Conservation (phyloP, 2,113 vertebrate species). For the Hylia prasina region DNA sequence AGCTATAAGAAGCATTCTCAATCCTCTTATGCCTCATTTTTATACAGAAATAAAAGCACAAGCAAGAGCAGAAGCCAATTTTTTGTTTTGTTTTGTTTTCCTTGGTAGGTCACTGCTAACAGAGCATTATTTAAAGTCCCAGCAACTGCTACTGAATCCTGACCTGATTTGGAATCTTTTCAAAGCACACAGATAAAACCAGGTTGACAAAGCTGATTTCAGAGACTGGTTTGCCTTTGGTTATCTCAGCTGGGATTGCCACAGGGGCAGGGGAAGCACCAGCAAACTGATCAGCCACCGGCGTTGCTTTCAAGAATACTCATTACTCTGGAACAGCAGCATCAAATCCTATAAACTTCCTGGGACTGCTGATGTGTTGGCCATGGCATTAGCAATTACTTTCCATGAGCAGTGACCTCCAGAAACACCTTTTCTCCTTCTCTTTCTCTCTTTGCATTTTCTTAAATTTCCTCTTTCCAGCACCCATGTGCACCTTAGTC, state of each 20-base stretch:
- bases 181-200: background rate
- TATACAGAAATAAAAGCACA: background rate
- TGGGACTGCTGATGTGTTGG: background rate
- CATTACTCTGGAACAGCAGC: background rate
- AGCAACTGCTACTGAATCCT: background rate
- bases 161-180: conserved; percentile 13
- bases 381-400: background rate
- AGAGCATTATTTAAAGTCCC: background rate
- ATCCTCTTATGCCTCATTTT: background rate
- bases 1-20: background rate
- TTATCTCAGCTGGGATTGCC: background rate
- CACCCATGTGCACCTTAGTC: background rate
- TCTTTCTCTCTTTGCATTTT: background rate
- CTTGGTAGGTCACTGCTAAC: background rate
- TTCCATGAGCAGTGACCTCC: background rate
- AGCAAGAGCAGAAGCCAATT: background rate
- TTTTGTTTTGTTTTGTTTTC: background rate
- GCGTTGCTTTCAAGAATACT: background rate
- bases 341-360: background rate
- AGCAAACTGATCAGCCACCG: background rate
- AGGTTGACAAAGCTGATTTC: background rate
- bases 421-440: background rate
- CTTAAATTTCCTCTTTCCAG: background rate
- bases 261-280: background rate
- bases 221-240: background rate